Percentiles rank a stretch among this genome's conserved stretches.
Conservation (phyloP, 2,888 invertebrate genomes). For the Adelphocoris suturalis region DNA sequence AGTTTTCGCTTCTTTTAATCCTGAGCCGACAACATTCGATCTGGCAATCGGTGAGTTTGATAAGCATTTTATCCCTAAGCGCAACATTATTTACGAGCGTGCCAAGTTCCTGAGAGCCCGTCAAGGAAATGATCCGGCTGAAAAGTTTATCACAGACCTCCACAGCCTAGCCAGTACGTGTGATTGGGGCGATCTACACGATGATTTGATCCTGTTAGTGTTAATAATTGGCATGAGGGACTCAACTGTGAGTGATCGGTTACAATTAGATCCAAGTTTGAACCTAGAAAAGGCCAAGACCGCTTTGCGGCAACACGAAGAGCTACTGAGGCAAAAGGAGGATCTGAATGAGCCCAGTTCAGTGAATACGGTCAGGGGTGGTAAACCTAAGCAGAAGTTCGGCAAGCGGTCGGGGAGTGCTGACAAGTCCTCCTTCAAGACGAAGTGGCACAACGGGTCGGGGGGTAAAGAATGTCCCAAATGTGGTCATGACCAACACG, state of each 20-base stretch:
- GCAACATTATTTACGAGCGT: no score
- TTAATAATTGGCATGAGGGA: conserved; percentile 7
- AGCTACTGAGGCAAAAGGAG: background rate
- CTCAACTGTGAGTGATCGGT: background rate
- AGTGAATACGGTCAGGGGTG: no score
- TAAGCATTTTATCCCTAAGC: background rate
- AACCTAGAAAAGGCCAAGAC: background rate
- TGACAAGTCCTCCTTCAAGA: no score
- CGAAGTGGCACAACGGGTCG: no score
- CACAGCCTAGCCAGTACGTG: no score
- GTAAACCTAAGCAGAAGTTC: no score
- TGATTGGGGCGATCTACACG: no score
- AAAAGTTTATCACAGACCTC: background rate
- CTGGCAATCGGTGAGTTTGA: background rate
- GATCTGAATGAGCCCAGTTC: background rate
- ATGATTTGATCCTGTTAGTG: no score
- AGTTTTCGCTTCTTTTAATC: background rate
- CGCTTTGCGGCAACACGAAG: background rate
- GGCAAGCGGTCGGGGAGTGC: no score
- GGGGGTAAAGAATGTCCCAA: no score
- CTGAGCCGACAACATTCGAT: background rate
- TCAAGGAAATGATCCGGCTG: background rate
- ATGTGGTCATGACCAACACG: no score
- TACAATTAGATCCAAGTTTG: background rate
- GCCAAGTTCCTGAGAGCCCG: background rate